phyloP scores from a whole-genome alignment of 2,888 invertebrate genomes.

The Orchesella flavescens region DNA sequence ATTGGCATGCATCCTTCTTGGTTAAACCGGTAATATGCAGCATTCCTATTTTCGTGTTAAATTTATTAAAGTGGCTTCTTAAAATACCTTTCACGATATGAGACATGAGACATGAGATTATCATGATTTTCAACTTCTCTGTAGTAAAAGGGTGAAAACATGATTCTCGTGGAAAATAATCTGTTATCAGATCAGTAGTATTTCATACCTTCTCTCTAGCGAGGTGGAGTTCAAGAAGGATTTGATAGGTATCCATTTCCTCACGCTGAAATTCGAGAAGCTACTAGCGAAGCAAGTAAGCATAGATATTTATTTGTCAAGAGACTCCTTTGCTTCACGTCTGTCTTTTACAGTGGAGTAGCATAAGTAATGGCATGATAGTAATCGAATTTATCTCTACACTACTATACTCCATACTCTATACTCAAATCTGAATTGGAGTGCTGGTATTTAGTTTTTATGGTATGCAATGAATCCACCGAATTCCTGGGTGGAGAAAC shows the following conservation, averaged over 20 bases:
- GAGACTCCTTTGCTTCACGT: slow-evolving; percentile 22
- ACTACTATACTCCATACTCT: not conserved
- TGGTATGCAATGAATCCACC: slow-evolving; percentile 39
- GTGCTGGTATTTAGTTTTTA: slow-evolving; percentile 1
- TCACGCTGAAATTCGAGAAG: slow-evolving; percentile 44
- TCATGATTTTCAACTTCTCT: slow-evolving; percentile 2
- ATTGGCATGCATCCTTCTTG: too few species aligned
- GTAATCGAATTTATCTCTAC: slow-evolving; percentile 48
- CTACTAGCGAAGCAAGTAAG: not conserved
- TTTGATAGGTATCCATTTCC: not conserved
- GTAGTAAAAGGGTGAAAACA: not conserved
- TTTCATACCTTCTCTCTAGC: not conserved
- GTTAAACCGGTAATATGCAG: not conserved
- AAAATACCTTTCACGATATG: not conserved
- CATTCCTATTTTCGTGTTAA: not conserved
- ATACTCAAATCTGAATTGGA: slow-evolving; percentile 1
- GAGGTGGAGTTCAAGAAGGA: too few species aligned
- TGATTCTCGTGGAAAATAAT: slow-evolving; percentile 9
- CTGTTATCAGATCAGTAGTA: slow-evolving; percentile 4
- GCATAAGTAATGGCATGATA: slow-evolving; percentile 5
- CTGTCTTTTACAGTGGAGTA: slow-evolving; percentile 4
- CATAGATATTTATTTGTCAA: slow-evolving; percentile 23
- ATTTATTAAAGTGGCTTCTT: slow-evolving; percentile 3
- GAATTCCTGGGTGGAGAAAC: slow-evolving; percentile 44
- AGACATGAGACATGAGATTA: not conserved